phyloP scores from a whole-genome alignment of 2,888 invertebrate species.

The Scrobipalpa costella region DNA sequence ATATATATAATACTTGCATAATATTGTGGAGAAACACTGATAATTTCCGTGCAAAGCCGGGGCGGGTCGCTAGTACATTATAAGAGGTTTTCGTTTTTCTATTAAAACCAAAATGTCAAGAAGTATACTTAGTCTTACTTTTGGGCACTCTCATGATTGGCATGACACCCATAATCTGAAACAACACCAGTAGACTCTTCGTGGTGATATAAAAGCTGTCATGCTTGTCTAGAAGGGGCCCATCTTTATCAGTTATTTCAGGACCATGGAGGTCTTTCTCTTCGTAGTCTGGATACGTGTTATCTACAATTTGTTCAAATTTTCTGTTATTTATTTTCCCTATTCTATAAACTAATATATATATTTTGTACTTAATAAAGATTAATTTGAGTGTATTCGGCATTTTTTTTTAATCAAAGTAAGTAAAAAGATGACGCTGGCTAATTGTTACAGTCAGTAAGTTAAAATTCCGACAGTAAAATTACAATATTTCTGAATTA shows the following conservation, averaged over 20 bases:
- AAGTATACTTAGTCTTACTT: constrained; percentile 48
- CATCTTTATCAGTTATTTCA: constrained; percentile 77
- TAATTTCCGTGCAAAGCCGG: too few species aligned
- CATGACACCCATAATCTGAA: constrained; percentile 89
- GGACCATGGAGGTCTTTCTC: constrained; percentile 68
- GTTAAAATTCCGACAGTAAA: too few species aligned
- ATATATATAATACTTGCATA: too few species aligned
- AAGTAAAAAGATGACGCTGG: too few species aligned
- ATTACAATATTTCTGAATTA: too few species aligned
- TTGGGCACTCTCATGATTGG: constrained; percentile 85
- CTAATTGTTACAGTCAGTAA: too few species aligned
- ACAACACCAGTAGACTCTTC: constrained; percentile 85
- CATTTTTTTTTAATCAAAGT: too few species aligned
- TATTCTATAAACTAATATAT: not conserved
- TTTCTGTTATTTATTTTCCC: not conserved
- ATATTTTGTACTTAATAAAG: not conserved
- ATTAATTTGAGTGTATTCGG: too few species aligned
- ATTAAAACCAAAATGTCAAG: too few species aligned
- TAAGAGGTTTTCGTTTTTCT: too few species aligned
- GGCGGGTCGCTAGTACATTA: too few species aligned
- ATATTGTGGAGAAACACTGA: too few species aligned
- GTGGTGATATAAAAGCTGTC: constrained; percentile 87
- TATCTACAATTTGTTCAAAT: not conserved
- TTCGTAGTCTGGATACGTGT: constrained; percentile 22
- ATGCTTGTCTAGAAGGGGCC: constrained; percentile 82